These are phyloP conservation scores for Artibeus lituratus DNA, from an alignment of 2,797 vertebrate genomes.

Conservation along the genomic window DNA sequence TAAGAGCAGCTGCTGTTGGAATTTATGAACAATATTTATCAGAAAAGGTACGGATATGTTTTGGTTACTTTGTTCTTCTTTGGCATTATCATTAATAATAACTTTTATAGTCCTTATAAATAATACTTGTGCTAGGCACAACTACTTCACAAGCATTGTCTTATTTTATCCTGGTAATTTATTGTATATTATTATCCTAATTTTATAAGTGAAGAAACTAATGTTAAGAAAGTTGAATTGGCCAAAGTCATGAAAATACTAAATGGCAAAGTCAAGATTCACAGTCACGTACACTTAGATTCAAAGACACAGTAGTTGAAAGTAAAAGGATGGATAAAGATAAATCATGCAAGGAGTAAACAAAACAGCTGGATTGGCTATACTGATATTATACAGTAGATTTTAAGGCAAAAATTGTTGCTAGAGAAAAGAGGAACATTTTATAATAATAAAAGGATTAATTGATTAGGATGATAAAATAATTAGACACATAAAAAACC, in stretches of 20 bases:
- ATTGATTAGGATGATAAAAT: not conserved
- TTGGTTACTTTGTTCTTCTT: not conserved
- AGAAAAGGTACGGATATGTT: conserved; percentile 89
- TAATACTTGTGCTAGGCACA: not conserved
- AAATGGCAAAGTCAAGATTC: not conserved
- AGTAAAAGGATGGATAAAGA: not conserved
- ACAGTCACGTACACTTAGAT: not conserved
- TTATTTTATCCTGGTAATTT: conserved; percentile 8
- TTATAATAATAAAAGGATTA: not conserved
- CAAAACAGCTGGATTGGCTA: not conserved
- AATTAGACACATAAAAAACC: not conserved
- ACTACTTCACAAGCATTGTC: not conserved
- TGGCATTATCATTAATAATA: not conserved
- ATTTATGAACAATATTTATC: conserved; percentile 99
- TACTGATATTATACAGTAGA: not conserved
- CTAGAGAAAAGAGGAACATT: not conserved
- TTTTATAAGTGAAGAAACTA: conserved; percentile 16
- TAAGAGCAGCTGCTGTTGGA: conserved; percentile 94
- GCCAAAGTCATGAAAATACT: not conserved
- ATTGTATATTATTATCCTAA: not conserved
- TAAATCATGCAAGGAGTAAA: not conserved
- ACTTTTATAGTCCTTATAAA: not conserved
- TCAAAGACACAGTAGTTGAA: not conserved
- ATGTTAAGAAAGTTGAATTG: conserved; percentile 39
- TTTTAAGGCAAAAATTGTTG: conserved; percentile 1